Evolutionary conservation across 2,797 vertebrate species (phyloP).

Genomic region (Notolepis coatsorum): DNA sequence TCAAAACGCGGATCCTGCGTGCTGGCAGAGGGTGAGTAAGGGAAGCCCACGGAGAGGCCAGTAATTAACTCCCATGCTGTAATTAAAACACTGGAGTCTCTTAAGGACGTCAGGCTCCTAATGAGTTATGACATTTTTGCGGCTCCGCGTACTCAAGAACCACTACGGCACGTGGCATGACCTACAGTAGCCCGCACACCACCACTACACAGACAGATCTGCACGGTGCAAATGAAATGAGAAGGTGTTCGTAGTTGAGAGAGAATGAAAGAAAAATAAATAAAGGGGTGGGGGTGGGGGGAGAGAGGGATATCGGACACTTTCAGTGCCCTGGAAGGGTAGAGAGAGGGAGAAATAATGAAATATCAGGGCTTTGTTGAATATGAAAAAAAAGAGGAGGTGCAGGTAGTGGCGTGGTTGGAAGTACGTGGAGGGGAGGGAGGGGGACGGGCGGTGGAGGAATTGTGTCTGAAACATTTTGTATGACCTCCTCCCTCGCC

Average conservation of each 20-base stretch:
- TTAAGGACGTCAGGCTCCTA: conserved; percentile 80
- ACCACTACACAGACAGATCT: not conserved
- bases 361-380: conserved; percentile 86
- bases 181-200: conserved; percentile 72
- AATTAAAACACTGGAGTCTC: conserved; percentile 89
- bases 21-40: conserved; percentile 36
- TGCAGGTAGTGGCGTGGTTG: conserved; percentile 64
- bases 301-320: conserved; percentile 61
- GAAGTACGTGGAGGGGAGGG: conserved; percentile 55
- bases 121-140: conserved; percentile 88
- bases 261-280: conserved; percentile 46
- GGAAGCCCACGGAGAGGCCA: conserved; percentile 62
- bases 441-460: conserved; percentile 63
- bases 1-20: conserved; percentile 31
- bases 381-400: conserved; percentile 80
- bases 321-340: conserved; percentile 62
- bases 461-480: conserved; percentile 88
- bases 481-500: conserved; percentile 93
- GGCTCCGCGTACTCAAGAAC: conserved; percentile 76
- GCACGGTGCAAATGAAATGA: conserved; percentile 1
- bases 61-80: conserved; percentile 90
- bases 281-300: conserved; percentile 63
- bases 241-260: conserved; percentile 13
- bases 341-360: conserved; percentile 76
- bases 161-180: conserved; percentile 58